phyloP scores from a whole-genome alignment of 2,888 invertebrate genomes.

The Iselma pallidipennis region DNA sequence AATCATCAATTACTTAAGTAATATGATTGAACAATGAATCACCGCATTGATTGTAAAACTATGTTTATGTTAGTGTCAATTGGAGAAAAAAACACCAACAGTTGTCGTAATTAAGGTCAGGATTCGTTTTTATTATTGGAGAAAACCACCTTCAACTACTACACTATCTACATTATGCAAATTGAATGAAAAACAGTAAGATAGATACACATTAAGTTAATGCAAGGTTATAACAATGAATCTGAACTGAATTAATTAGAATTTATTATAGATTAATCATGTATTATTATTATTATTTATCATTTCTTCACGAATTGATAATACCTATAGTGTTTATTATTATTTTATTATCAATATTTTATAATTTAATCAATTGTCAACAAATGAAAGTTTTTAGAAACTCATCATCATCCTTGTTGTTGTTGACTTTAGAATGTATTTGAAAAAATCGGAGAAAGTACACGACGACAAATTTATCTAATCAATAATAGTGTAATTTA shows the following conservation, averaged over 20 bases:
- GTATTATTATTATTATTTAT: no score
- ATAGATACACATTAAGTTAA: neutral
- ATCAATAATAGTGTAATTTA: neutral
- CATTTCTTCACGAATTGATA: no score
- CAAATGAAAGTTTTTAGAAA: neutral
- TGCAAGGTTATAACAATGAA: neutral
- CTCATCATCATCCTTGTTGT: slow-evolving; percentile 1
- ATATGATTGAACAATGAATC: neutral
- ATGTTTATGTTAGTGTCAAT: no score
- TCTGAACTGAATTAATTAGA: neutral
- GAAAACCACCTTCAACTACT: neutral
- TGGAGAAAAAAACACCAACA: neutral
- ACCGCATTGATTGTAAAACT: neutral
- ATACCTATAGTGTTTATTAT: no score
- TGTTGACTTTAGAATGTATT: neutral
- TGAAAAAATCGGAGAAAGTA: neutral
- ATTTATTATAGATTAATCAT: neutral
- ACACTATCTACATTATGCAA: neutral
- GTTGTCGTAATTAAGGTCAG: neutral
- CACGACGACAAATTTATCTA: neutral
- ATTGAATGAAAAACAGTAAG: neutral
- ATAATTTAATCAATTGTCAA: neutral
- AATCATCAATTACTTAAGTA: neutral
- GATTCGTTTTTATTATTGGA: neutral
- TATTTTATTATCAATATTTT: no score